Percentiles rank a stretch among this genome's conserved stretches.
Evolutionary conservation across 2,113 vertebrate genomes (phyloP).

Genomic region (Podiceps cristatus): DNA sequence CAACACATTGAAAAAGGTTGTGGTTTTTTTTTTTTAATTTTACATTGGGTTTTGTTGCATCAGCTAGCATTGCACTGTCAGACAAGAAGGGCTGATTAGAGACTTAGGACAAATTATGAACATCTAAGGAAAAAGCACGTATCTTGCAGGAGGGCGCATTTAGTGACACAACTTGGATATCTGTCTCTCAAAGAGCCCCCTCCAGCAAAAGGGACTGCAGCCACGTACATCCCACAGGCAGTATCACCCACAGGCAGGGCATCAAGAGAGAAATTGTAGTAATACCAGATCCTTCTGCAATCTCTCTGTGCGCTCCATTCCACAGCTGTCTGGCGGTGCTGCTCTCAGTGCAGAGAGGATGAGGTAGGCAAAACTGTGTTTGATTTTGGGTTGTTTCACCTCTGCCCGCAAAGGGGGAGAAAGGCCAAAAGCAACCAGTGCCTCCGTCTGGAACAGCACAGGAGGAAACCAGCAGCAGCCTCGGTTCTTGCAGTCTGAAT

Average conservation of each 20-base stretch:
- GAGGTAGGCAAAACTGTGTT: not conserved
- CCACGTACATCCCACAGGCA: not conserved
- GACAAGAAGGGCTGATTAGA: not conserved
- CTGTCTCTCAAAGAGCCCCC: not conserved
- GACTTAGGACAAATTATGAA: not conserved
- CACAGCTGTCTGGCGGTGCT: not conserved
- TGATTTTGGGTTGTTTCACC: not conserved
- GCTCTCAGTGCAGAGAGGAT: not conserved
- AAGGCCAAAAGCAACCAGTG: not conserved
- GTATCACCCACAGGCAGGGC: not conserved
- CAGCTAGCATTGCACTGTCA: not conserved
- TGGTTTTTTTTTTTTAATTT: not conserved
- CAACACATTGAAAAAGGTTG: not conserved
- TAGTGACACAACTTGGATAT: not conserved
- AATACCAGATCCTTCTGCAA: not conserved
- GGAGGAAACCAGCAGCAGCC: not conserved
- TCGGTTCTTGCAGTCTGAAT: not conserved
- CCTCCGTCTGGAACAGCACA: not conserved
- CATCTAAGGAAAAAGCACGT: not conserved
- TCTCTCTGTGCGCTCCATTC: accelerated
- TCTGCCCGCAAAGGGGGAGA: not conserved
- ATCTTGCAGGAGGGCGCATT: not conserved
- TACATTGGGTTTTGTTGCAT: not conserved
- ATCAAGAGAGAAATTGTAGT: not conserved
- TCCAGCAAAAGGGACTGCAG: not conserved